Conservation (phyloP, 2,888 invertebrate species). For the Oscheius sp. region DNA sequence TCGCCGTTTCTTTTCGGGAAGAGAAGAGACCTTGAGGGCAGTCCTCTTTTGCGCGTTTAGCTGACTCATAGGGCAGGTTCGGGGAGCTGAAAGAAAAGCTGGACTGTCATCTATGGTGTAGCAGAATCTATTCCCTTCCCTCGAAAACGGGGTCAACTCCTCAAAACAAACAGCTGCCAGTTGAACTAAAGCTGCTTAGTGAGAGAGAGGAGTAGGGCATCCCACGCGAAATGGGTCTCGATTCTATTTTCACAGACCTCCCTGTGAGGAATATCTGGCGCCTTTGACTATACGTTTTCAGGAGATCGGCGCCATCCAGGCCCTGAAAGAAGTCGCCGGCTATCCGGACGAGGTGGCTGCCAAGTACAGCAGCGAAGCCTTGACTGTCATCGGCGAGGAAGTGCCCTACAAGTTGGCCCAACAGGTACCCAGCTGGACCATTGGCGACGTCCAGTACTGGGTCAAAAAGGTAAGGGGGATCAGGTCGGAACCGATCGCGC, state of each 20-base stretch:
- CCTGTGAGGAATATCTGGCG: neutral
- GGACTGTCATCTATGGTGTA: neutral
- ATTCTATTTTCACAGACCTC: neutral
- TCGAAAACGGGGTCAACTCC: too few relatives aligned
- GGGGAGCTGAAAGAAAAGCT: neutral
- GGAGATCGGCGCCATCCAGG: conserved; percentile 93
- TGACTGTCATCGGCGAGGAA: conserved; percentile 86
- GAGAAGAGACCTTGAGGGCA: conserved; percentile 11
- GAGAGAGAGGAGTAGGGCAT: neutral
- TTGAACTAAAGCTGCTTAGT: neutral
- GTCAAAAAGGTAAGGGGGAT: conserved; percentile 90
- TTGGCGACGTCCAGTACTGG: conserved; percentile 96
- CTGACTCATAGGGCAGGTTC: conserved; percentile 24
- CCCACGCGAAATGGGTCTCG: neutral
- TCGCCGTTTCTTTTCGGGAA: neutral
- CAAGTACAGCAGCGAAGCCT: conserved; percentile 83
- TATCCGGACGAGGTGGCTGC: conserved; percentile 97
- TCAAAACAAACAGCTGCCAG: neutral
- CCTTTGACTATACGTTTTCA: conserved; percentile 73
- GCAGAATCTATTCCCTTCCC: neutral
- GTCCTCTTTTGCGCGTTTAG: conserved; percentile 22
- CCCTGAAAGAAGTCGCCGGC: conserved; percentile 93
- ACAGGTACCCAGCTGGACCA: conserved; percentile 97
- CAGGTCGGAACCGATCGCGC: conserved; percentile 80
- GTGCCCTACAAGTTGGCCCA: conserved; percentile 97